Base-by-base conservation (phyloP, 2,797 vertebrate genomes). In the Dendrocincla tyrannina region DNA sequence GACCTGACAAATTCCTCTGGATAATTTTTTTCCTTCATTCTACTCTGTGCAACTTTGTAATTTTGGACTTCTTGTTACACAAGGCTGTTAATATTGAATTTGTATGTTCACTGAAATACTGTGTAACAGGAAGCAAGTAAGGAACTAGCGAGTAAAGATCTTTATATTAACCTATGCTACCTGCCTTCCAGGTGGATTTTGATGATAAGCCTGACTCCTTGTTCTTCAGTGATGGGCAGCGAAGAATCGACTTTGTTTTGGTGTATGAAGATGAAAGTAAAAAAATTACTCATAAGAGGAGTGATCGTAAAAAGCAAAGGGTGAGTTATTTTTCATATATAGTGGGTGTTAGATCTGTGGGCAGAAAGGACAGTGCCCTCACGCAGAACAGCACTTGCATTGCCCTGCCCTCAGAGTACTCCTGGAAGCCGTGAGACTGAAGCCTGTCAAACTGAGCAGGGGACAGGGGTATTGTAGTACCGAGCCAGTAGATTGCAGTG, bases 191-290 rank as follows among this genome's bases (percentile, higher is more conserved):
- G 99, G 97, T 96, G n/a, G 98, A 98, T 95, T 99, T 99, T 96
- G 98, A 99, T 66, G 88, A 96, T 76, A 98, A 99, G 35, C 94
- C 98, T 2, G 98, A 99, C 89, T 99, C 98, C 9, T 94, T 99
- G 27, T 99, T 98, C 97, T 99, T 99, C 97, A 99, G 98, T 0
- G 99, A 99, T 17, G 99, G 99, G 19, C 97, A 98, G 52, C 96
- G 99, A 96, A 98, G 98, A 94, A 98, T 99, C 35, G 99, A 99
- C 96, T 99, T 99, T 94, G 96, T 99, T 93, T 97, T 99, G 63
- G 99, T 98, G 12, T 99, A 99, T 76, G 99, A 99, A 96, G 98
- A 99, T 93, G 99, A 99, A 94, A 98, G 96, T 13, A 98, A 96
- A 96, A 99, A 98, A 95, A 98, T 98, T 1, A 98, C 94, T 91